Conservation (phyloP, 2,113 vertebrate genomes). For the Serinus canaria region DNA sequence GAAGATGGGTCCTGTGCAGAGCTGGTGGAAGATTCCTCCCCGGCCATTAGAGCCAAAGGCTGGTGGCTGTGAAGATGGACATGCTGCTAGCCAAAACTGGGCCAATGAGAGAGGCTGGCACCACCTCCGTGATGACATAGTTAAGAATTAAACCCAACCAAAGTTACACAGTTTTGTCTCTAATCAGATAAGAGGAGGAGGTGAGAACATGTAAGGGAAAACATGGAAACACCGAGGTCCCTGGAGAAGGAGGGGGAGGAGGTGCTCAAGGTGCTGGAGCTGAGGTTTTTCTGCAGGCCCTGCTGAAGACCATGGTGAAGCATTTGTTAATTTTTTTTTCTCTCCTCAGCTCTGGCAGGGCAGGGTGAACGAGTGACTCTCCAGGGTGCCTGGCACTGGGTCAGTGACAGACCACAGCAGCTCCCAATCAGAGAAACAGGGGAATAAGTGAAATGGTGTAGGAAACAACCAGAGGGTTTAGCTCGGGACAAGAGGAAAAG, state of each 20-base stretch:
- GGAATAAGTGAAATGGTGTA: background rate
- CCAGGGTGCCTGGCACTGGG: background rate
- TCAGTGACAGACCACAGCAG: background rate
- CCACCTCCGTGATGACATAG: accelerated
- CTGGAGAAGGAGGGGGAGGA: background rate
- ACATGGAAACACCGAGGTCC: background rate
- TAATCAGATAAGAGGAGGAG: no score
- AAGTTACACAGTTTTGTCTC: background rate
- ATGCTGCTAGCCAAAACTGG: background rate
- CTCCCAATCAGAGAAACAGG: background rate
- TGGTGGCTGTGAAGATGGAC: background rate
- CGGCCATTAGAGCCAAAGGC: background rate
- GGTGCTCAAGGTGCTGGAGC: background rate
- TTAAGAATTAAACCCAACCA: background rate
- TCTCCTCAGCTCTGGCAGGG: background rate
- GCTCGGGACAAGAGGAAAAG: background rate
- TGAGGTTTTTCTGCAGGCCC: no score
- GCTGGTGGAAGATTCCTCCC: background rate
- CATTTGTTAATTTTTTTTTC: background rate
- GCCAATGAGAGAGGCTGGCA: background rate
- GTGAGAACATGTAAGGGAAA: background rate
- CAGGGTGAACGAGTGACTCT: background rate
- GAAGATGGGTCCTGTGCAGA: no score
- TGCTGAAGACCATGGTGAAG: background rate
- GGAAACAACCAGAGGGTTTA: background rate